Conservation (phyloP, 2,797 vertebrate species). For the Oreonectes daqikongensis region DNA sequence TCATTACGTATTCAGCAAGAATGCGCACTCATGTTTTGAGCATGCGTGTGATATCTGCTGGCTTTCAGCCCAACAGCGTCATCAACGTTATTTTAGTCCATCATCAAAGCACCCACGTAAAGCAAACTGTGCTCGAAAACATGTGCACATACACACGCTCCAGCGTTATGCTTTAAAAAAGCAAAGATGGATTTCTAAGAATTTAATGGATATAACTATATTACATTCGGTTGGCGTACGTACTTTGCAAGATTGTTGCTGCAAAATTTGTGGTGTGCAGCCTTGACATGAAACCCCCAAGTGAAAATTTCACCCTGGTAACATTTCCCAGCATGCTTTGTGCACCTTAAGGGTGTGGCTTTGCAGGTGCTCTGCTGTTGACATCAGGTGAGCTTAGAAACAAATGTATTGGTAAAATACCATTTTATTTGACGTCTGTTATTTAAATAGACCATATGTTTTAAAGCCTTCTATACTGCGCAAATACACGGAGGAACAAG, state of each 20-base stretch:
- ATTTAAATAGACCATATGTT: background rate
- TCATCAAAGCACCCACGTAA: constrained; percentile 51
- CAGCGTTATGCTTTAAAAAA: background rate
- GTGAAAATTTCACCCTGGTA: constrained; percentile 61
- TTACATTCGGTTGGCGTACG: constrained; percentile 6
- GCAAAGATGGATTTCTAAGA: background rate
- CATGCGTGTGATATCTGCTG: constrained; percentile 24
- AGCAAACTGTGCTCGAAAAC: constrained; percentile 18
- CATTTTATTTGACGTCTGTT: background rate
- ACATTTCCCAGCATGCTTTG: constrained; percentile 66
- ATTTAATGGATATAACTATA: background rate
- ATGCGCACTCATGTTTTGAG: constrained; percentile 47
- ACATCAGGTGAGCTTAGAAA: background rate
- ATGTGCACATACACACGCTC: constrained; percentile 16
- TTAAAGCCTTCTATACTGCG: background rate
- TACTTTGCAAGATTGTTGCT: constrained; percentile 44
- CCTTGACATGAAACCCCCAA: constrained; percentile 50
- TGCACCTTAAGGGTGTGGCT: constrained; percentile 51
- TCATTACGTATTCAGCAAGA: background rate
- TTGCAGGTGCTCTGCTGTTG: constrained; percentile 57
- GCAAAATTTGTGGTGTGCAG: constrained; percentile 42
- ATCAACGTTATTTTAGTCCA: constrained; percentile 46
- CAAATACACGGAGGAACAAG: background rate
- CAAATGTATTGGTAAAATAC: background rate
- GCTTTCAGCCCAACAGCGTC: constrained; percentile 57